Percentiles rank a stretch among this genome's conserved stretches.
Evolutionary conservation across 2,797 vertebrate genomes (phyloP).

Genomic region (Enteromius argenteus): DNA sequence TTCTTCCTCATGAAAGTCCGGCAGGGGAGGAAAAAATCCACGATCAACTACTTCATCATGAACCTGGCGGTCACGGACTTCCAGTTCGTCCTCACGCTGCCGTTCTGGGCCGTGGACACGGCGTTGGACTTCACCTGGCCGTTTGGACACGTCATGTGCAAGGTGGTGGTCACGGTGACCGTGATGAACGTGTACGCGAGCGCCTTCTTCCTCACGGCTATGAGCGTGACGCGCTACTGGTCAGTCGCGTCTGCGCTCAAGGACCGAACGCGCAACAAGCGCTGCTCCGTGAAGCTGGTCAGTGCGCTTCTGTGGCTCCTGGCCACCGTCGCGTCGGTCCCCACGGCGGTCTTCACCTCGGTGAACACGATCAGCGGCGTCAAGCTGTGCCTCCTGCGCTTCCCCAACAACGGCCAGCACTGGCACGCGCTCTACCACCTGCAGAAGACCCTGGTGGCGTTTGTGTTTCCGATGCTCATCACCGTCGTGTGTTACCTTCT

Average conservation of each 20-base stretch:
- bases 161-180: slow-evolving; percentile 73
- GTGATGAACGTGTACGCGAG: slow-evolving; percentile 81
- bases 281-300: slow-evolving; percentile 74
- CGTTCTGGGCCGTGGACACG: slow-evolving; percentile 80
- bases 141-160: slow-evolving; percentile 79
- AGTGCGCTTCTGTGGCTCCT: slow-evolving; percentile 74
- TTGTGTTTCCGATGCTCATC: slow-evolving; percentile 77
- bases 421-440: slow-evolving; percentile 77
- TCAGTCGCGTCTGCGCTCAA: slow-evolving; percentile 77
- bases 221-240: slow-evolving; percentile 80
- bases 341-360: slow-evolving; percentile 73
- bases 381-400: slow-evolving; percentile 74
- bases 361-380: slow-evolving; percentile 69
- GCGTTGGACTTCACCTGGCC: slow-evolving; percentile 81
- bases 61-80: slow-evolving; percentile 79
- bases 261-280: slow-evolving; percentile 61
- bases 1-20: slow-evolving; percentile 76
- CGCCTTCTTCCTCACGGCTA: slow-evolving; percentile 79
- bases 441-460: slow-evolving; percentile 77
- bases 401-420: slow-evolving; percentile 69
- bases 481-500: slow-evolving; percentile 75
- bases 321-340: slow-evolving; percentile 71
- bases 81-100: slow-evolving; percentile 78
- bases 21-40: slow-evolving; percentile 69
- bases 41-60: slow-evolving; percentile 77